These are phyloP conservation scores for Poeciliopsis infans DNA, from an alignment of 2,797 vertebrate genomes.

Conservation along the genomic window DNA sequence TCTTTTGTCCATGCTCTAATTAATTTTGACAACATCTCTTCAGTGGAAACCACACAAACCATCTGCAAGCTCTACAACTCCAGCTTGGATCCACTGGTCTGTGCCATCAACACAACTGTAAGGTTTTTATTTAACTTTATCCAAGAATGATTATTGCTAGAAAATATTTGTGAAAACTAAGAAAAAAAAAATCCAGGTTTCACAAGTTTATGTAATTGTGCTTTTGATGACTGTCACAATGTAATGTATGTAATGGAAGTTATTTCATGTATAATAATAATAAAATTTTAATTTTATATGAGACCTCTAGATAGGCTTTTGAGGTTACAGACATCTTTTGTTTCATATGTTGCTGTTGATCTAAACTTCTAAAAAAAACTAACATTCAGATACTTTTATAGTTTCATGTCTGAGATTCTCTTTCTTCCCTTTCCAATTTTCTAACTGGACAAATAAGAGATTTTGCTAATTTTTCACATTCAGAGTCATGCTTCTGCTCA, in stretches of 20 bases:
- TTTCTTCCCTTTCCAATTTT: not conserved
- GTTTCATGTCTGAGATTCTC: not conserved
- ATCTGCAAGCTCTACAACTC: not conserved
- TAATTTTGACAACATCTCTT: slow-evolving; percentile 8
- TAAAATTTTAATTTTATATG: too few relatives aligned
- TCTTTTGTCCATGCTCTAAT: slow-evolving; percentile 5
- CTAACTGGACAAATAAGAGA: not conserved
- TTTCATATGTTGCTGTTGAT: not conserved
- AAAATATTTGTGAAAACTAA: too few relatives aligned
- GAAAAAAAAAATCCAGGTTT: too few relatives aligned
- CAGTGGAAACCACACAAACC: not conserved
- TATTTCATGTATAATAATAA: too few relatives aligned
- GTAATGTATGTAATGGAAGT: too few relatives aligned
- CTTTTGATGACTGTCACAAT: not conserved
- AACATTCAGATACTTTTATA: not conserved
- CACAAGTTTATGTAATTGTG: too few relatives aligned
- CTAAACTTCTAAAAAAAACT: not conserved
- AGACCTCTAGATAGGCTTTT: not conserved
- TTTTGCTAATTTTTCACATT: not conserved
- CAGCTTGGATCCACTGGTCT: not conserved
- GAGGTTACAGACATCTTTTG: not conserved
- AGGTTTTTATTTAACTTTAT: not conserved
- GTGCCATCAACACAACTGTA: not conserved
- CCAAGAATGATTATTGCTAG: not conserved
- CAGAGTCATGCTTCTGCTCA: not conserved